Evolutionary conservation across 2,113 vertebrate species (phyloP), one percentile per base, ranked within the genome.

Genomic region (Apteryx owenii): DNA sequence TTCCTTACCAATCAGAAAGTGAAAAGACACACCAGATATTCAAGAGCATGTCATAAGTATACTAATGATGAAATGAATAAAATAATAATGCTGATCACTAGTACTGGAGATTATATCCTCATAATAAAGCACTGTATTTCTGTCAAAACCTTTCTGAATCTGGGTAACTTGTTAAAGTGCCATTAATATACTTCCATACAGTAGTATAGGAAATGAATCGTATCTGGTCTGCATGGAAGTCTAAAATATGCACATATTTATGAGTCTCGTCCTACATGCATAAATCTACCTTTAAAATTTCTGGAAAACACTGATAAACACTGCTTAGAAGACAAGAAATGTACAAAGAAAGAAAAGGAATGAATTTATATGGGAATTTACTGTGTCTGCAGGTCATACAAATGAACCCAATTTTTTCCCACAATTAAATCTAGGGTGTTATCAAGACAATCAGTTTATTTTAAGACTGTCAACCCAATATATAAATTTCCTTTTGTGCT

Each of bases 401-500:
- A 90, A 93, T 40, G 64, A 93, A 93, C 44, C 61, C 18, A 36
- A 15, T 60, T 80, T 88, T 95, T 98, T 95, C 97, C 96, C 98
- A 98, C 97, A 97, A 97, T 98, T 98, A 98, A 97, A 95, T 98
- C 88, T 83, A 73, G 9, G 73, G 90, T 75, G 95, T 95, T 98
- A 98, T 98, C 98, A 97, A 96, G 95, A 93, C 65, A 97, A 98
- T 98, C 96, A 26, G 97, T 98, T 98, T 98, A 98, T 98, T 98
- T 98, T 97, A 98, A 98, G 98, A 97, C 96, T 96, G 96, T 96
- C 97, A 97, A 94, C 90, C 95, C 91, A 96, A 98, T 97, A 97
- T 97, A 98, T 98, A 98, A 98, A 98, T 98, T 98, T 98, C 97
- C 98, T 98, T 98, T 98, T 98, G 98, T 98, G 94, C 96, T 97